phyloP scores from a whole-genome alignment of 2,888 invertebrate species.

The Punctoribates punctum region DNA sequence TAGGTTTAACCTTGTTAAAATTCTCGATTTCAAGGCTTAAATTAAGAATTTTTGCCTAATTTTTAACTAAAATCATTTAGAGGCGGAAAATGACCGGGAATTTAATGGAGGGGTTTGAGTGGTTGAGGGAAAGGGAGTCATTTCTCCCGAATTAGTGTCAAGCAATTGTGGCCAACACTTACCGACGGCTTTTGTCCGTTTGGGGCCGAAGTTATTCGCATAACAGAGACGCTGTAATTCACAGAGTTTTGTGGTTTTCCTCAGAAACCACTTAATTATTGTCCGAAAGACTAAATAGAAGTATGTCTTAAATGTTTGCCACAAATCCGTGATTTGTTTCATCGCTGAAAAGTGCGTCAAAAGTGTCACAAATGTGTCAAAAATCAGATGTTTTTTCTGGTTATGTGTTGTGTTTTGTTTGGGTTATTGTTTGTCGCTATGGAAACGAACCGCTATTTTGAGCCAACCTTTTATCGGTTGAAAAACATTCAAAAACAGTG shows the following conservation, averaged over 20 bases:
- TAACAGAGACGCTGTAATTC: constrained; percentile 91
- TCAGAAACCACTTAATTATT: constrained; percentile 83
- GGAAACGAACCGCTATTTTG: background rate
- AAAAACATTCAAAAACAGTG: no score
- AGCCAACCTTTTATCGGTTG: background rate
- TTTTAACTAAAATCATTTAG: background rate
- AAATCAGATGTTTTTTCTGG: background rate
- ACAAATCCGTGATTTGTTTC: background rate
- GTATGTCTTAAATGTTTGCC: background rate
- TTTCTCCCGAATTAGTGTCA: no score
- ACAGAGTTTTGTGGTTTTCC: constrained; percentile 78
- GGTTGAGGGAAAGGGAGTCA: background rate
- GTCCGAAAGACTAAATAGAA: constrained; percentile 70
- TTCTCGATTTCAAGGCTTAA: no score
- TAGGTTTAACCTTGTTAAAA: no score
- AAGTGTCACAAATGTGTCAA: no score
- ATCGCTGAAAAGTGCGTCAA: background rate
- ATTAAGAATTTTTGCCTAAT: background rate
- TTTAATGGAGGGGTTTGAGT: background rate
- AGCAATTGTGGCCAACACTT: constrained; percentile 48
- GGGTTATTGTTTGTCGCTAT: background rate
- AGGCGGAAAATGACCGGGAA: background rate
- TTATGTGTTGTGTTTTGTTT: background rate
- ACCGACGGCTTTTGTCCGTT: constrained; percentile 66
- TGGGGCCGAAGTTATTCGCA: constrained; percentile 66